Evolutionary conservation across 1,140 invertebrate species (phyloP).

Genomic region (Drosophila parvula): DNA sequence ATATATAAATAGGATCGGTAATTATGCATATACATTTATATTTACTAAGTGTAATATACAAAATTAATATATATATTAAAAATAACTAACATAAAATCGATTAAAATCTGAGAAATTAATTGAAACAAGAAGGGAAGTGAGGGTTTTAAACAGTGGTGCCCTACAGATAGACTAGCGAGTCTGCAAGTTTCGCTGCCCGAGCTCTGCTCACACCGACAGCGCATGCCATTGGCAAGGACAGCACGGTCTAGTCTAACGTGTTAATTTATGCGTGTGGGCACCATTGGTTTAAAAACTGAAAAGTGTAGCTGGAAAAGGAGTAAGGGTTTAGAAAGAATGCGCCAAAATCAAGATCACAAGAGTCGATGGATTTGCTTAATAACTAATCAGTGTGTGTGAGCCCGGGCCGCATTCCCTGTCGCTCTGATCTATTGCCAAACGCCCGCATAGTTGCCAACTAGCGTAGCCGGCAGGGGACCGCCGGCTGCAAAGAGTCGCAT

Average conservation of each 20-base stretch:
- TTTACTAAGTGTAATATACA: conserved; percentile 47
- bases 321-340: not conserved
- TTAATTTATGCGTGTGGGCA: too few relatives aligned
- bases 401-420: conserved; percentile 30
- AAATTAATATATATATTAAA: conserved; percentile 32
- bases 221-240: too few relatives aligned
- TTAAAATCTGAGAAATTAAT: conserved; percentile 24
- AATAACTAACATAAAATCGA: conserved; percentile 41
- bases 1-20: conserved; percentile 73
- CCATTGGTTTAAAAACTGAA: too few relatives aligned
- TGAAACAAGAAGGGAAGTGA: conserved; percentile 23
- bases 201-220: too few relatives aligned
- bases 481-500: conserved; percentile 97
- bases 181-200: too few relatives aligned
- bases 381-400: conserved; percentile 66
- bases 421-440: conserved; percentile 86
- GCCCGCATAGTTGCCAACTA: conserved; percentile 93
- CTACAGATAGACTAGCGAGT: too few relatives aligned
- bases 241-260: too few relatives aligned
- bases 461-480: conserved; percentile 94
- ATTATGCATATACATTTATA: conserved; percentile 62
- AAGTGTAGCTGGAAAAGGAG: not conserved
- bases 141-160: too few relatives aligned
- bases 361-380: conserved; percentile 39
- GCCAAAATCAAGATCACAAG: conserved; percentile 33